phyloP scores from a whole-genome alignment of 2,113 vertebrate species.

The Bucco capensis region DNA sequence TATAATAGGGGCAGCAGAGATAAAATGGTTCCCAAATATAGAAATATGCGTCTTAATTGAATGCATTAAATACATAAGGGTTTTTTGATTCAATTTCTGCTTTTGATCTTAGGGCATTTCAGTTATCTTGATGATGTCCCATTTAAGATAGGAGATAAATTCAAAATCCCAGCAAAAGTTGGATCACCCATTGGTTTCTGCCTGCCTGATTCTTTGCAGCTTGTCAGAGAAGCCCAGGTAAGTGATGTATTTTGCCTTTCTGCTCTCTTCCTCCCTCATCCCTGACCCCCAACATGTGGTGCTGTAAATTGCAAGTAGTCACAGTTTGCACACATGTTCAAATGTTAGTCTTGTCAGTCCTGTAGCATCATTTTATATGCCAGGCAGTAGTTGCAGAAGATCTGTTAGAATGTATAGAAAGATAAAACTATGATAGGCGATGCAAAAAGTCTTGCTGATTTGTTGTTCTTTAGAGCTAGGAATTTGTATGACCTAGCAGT shows the following conservation, averaged over 20 bases:
- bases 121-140: conserved; percentile 97
- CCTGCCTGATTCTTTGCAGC: conserved; percentile 78
- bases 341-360: fast-evolving
- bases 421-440: neutral
- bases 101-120: conserved; percentile 82
- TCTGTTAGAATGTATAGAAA: neutral
- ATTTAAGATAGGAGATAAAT: conserved; percentile 96
- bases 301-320: neutral
- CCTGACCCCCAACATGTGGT: fast-evolving
- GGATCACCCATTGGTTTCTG: conserved; percentile 91
- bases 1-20: neutral
- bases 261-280: neutral
- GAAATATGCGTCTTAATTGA: neutral
- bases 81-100: neutral
- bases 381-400: neutral
- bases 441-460: neutral
- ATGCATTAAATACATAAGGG: fast-evolving
- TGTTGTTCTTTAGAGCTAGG: neutral
- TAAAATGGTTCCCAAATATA: neutral
- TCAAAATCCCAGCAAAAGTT: conserved; percentile 91
- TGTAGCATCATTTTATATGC: neutral
- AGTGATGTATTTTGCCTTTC: conserved; percentile 11
- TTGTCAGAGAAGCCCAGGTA: conserved; percentile 83
- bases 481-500: neutral
- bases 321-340: neutral